Conservation (phyloP, 2,888 invertebrate genomes). For the Drosophila fulvimacula region DNA sequence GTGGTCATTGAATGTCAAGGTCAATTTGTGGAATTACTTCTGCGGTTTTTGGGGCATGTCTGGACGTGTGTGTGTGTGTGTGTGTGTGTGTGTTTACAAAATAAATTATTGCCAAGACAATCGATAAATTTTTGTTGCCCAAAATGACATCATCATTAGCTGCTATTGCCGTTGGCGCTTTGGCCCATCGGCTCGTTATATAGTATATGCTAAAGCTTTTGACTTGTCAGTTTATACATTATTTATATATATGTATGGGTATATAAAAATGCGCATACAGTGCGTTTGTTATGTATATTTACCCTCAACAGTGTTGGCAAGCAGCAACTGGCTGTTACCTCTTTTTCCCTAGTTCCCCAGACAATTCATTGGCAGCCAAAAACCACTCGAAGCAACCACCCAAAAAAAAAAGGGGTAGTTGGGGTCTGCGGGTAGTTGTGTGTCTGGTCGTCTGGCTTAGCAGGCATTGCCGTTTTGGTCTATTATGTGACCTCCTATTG, state of each 20-base stretch:
- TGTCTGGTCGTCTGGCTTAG: not conserved
- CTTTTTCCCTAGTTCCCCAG: slow-evolving; percentile 37
- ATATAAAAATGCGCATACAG: slow-evolving; percentile 32
- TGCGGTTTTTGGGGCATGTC: slow-evolving; percentile 35
- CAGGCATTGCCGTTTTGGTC: not conserved
- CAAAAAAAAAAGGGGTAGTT: slow-evolving; percentile 30
- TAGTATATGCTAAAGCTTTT: slow-evolving; percentile 47
- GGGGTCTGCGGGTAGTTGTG: not conserved
- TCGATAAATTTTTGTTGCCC: slow-evolving; percentile 57
- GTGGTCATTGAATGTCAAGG: slow-evolving; percentile 67
- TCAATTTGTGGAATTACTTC: slow-evolving; percentile 43
- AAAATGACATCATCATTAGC: slow-evolving; percentile 69
- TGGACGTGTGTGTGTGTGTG: not conserved
- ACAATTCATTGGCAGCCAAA: slow-evolving; percentile 71
- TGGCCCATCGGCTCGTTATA: not conserved
- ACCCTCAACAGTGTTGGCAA: slow-evolving; percentile 68
- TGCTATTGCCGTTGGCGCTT: slow-evolving; percentile 17
- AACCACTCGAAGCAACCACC: slow-evolving; percentile 65
- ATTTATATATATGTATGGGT: slow-evolving; percentile 57
- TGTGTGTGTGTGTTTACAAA: slow-evolving; percentile 36
- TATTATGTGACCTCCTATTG: slow-evolving; percentile 68
- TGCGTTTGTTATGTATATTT: slow-evolving; percentile 69
- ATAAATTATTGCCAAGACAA: slow-evolving; percentile 73
- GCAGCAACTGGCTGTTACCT: slow-evolving; percentile 55
- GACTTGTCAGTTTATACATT: slow-evolving; percentile 61